Percentiles rank a stretch among this genome's conserved stretches.
phyloP scores from a whole-genome alignment of 1,140 invertebrate genomes.

The Bacillus rossius region DNA sequence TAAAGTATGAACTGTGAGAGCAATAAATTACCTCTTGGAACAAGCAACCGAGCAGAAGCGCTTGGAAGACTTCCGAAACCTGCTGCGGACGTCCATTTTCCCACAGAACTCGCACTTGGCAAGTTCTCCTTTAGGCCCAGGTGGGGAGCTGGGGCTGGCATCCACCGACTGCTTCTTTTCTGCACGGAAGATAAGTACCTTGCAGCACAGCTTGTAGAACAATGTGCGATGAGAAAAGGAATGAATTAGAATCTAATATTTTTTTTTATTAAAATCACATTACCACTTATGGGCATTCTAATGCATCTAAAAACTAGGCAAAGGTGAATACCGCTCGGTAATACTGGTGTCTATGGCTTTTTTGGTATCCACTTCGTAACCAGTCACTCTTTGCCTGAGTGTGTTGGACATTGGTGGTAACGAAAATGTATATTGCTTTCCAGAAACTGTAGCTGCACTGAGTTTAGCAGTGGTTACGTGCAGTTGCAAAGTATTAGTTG shows the following conservation, averaged over 20 bases:
- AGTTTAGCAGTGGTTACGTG: too few relatives aligned
- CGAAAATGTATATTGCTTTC: slow-evolving; percentile 16
- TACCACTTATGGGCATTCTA: too few relatives aligned
- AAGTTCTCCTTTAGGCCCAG: slow-evolving; percentile 41
- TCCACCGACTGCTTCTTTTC: slow-evolving; percentile 44
- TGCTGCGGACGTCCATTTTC: slow-evolving; percentile 60
- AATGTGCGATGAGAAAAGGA: neutral
- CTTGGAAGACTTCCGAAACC: slow-evolving; percentile 67
- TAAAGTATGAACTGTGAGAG: too few relatives aligned
- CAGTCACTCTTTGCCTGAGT: too few relatives aligned
- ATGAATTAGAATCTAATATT: too few relatives aligned
- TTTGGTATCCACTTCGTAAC: too few relatives aligned
- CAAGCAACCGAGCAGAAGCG: slow-evolving; percentile 73
- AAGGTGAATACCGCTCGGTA: too few relatives aligned
- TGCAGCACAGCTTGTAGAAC: neutral
- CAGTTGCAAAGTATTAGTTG: too few relatives aligned
- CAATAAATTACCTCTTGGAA: slow-evolving; percentile 55
- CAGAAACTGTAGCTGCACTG: slow-evolving; percentile 2
- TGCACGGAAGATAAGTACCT: neutral
- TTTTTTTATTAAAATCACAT: too few relatives aligned
- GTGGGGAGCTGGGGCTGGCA: slow-evolving; percentile 23
- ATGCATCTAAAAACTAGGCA: too few relatives aligned
- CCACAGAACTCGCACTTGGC: slow-evolving; percentile 76
- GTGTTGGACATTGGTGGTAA: slow-evolving; percentile 19
- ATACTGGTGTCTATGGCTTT: too few relatives aligned